Conservation (phyloP, 2,888 invertebrate genomes). For the Amphipoea lucens region DNA sequence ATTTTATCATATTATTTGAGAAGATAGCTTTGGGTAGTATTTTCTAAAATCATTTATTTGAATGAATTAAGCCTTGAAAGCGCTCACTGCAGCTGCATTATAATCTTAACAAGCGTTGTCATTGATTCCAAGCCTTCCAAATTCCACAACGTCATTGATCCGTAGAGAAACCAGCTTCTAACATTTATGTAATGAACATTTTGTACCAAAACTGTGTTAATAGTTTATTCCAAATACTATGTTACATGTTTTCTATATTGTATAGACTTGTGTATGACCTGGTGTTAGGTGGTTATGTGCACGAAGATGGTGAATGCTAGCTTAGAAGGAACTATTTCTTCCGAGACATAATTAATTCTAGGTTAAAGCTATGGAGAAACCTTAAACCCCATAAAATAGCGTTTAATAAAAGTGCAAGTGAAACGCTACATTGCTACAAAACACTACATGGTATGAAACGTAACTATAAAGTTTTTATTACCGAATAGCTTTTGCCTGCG, state of each 20-base stretch:
- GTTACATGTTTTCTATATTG: constrained; percentile 1
- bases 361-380: background rate
- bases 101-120: constrained; percentile 35
- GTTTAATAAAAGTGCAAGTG: background rate
- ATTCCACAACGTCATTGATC: constrained; percentile 63
- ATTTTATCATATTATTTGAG: background rate
- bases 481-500: background rate
- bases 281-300: background rate
- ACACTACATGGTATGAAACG: background rate
- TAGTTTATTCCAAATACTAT: constrained; percentile 33
- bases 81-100: constrained; percentile 3
- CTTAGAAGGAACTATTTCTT: background rate
- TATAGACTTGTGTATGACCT: background rate
- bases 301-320: background rate
- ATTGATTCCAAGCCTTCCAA: constrained; percentile 50
- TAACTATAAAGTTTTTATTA: background rate
- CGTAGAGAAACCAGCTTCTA: constrained; percentile 53
- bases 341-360: background rate
- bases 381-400: background rate
- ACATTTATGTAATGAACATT: constrained; percentile 60
- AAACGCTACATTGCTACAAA: background rate
- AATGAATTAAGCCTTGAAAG: background rate
- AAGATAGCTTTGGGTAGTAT: background rate
- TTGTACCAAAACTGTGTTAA: constrained; percentile 52
- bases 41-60: no score